A percentile compares a stretch with the other conserved stretches of the same genome.
Evolutionary conservation across 2,888 invertebrate genomes (phyloP).

Genomic region (Tipula vernalis): DNA sequence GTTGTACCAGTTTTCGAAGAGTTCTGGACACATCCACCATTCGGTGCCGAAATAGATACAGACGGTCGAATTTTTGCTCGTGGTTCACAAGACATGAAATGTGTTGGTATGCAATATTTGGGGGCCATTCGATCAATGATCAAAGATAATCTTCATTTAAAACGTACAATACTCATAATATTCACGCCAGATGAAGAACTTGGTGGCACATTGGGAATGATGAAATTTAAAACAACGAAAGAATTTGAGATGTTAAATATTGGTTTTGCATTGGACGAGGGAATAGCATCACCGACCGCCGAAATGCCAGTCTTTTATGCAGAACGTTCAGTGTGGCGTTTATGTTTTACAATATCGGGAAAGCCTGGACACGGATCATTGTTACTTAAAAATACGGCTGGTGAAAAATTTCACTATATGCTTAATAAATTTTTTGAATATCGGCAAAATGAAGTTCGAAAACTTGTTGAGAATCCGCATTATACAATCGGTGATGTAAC

Average conservation of each 20-base stretch:
- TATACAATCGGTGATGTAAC: slow-evolving; percentile 56
- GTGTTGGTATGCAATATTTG: slow-evolving; percentile 64
- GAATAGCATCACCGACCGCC: slow-evolving; percentile 56
- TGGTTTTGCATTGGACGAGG: slow-evolving; percentile 71
- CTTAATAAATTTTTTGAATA: slow-evolving; percentile 53
- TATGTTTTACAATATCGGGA: slow-evolving; percentile 37
- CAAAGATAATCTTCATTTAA: slow-evolving; percentile 39
- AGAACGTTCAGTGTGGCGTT: slow-evolving; percentile 59
- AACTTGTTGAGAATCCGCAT: slow-evolving; percentile 37
- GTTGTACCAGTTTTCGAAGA: slow-evolving; percentile 91
- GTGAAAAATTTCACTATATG: slow-evolving; percentile 52
- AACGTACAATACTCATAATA: slow-evolving; percentile 55
- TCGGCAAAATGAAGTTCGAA: slow-evolving; percentile 44
- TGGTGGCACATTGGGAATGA: slow-evolving; percentile 60
- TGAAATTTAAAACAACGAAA: slow-evolving; percentile 45
- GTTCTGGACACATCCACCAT: slow-evolving; percentile 82
- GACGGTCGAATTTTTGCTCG: slow-evolving; percentile 69
- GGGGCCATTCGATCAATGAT: slow-evolving; percentile 60
- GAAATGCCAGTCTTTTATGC: slow-evolving; percentile 48
- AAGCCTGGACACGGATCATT: slow-evolving; percentile 69
- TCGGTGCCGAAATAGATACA: slow-evolving; percentile 71
- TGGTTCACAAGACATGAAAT: slow-evolving; percentile 74
- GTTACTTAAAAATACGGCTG: slow-evolving; percentile 55
- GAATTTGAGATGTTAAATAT: slow-evolving; percentile 59
- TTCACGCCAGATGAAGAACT: slow-evolving; percentile 70